Base-by-base conservation (phyloP, 2,113 vertebrate genomes). In the Puntigrus tetrazona region DNA sequence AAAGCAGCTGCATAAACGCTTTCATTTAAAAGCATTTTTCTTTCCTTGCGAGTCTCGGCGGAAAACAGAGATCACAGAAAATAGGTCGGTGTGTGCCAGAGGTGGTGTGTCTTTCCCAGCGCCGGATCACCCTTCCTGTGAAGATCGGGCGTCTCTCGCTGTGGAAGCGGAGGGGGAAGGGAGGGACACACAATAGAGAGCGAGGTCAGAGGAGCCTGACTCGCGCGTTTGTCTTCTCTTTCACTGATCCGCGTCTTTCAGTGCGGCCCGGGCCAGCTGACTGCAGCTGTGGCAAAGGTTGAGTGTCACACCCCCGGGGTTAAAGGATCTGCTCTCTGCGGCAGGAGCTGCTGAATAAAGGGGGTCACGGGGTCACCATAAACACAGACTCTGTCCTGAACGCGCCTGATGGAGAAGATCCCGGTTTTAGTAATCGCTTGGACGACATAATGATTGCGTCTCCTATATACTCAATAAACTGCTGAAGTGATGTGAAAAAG, bases 261-360 rank as follows among this genome's bases (percentile, higher is more conserved):
- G 67, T 65, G 85, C n/a, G 79, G 85, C 74, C 81, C 63, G 10
- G 80, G 87, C 81, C 83, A 74, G 84, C 90, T 91, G 86, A 87
- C 87, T 88, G 90, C 93, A 94, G 93, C 92, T 94, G 92, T 86
- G 92, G 93, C 92, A 94, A 93, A 94, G 94, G 94, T 94, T 92
- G 92, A 91, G 91, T 84, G 94, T 94, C 94, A 94, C 91, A 90
- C 92, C 92, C 93, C 92, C 87, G 84, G 90, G 94, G 93, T 94
- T 93, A 93, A 89, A 89, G 87, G 43, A 87, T 88, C 81, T 90
- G 92, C 91, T 90, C 91, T 76, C 90, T 88, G 92, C 91, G 92
- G 92, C 92, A 85, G 91, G 88, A 90, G 89, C 72, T 83, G 81
- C 76, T 94, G 93, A 94, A 95, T 93, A 90, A 91, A 81, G 86